Evolutionary conservation across 2,797 vertebrate genomes (phyloP), one percentile per base, ranked within the genome.

Genomic region (Eutrigla gurnardus): DNA sequence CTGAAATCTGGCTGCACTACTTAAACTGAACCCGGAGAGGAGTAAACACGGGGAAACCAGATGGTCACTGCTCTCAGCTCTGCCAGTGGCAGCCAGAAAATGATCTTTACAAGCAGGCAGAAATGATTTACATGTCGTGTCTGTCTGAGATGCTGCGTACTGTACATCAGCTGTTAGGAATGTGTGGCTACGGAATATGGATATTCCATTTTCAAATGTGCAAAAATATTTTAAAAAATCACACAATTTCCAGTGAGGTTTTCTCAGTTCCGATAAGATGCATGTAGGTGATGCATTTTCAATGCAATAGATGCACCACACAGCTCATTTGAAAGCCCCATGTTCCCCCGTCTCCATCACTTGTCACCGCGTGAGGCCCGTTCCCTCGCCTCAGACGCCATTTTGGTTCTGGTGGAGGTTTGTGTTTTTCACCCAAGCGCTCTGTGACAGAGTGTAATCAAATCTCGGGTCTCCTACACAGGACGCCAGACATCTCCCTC

Each of bases 381-480:
- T 87, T 85, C 63, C 67, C 65, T 60, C 73, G 69, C 80, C 75
- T 77, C 81, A 66, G 82, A 83, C 79, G 79, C 86, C 91, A 91
- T 93, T 87, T 92, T 89, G 92, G 89, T 89, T 88, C 87, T 55
- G 65, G 75, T 66, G 59, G 70, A 62, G 83, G 70, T 85, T 78
- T 80, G 85, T 89, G 87, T 91, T 90, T 91, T 87, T 89, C 85
- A 84, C 91, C 89, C 85, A 70, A 82, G 83, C 58, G 13, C 82
- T 82, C 79, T 81, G 88, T 85, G 89, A 90, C 88, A 78, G 81
- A 87, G 87, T 81, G 84, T 90, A 91, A 92, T 92, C 87, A 88
- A 91, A 91, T 91, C 83, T 76, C 37, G 76, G 87, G 70, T 65
- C 81, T 90, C 87, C 85, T 83, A 81, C 86, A 82, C 49, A 39